A percentile compares a stretch with the other conserved stretches of the same genome.
Conservation (phyloP, 2,113 vertebrate genomes). For the Theropithecus gelada region DNA sequence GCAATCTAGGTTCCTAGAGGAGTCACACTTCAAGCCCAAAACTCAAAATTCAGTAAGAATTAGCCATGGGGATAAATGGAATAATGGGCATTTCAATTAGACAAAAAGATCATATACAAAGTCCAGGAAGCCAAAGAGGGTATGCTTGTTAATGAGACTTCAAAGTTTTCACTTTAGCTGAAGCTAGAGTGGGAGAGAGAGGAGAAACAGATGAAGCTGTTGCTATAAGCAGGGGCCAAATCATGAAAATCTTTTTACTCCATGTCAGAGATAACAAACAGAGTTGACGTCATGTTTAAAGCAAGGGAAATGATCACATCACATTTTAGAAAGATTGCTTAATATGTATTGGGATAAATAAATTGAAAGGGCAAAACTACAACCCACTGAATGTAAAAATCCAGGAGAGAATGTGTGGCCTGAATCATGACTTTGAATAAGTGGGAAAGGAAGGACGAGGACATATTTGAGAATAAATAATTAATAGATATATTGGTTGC, state of each 20-base stretch:
- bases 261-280: not conserved
- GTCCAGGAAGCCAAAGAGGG: fast-evolving
- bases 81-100: not conserved
- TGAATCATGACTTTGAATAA: not conserved
- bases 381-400: not conserved
- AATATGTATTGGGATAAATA: not conserved
- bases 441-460: not conserved
- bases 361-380: not conserved
- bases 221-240: not conserved
- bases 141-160: not conserved
- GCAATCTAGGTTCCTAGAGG: not conserved
- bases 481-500: not conserved
- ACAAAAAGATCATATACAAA: not conserved
- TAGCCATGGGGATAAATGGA: not conserved
- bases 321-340: not conserved
- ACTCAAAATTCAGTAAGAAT: not conserved
- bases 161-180: not conserved
- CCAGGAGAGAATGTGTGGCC: not conserved
- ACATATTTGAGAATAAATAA: not conserved
- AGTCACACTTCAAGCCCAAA: not conserved
- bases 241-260: not conserved
- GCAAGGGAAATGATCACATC: not conserved
- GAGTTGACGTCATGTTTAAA: not conserved
- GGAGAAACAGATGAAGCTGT: not conserved
- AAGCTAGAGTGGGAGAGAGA: not conserved